Percentiles rank a stretch among this genome's conserved stretches.
phyloP scores from a whole-genome alignment of 2,113 vertebrate genomes.

The Chlorodrepanis virens region DNA sequence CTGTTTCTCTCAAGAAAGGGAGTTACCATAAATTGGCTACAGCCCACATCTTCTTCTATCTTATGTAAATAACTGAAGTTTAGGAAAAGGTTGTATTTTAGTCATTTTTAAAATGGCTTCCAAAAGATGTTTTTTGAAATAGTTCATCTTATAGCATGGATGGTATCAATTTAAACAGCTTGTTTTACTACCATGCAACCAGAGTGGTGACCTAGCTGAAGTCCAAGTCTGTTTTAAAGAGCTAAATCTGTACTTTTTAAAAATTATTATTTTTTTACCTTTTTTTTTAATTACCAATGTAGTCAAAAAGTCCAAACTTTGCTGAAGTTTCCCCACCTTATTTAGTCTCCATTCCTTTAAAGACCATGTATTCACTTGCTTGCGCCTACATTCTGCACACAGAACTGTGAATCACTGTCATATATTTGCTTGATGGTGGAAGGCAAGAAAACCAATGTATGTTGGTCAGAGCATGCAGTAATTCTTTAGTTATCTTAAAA shows the following conservation, averaged over 20 bases:
- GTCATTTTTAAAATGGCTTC: background rate
- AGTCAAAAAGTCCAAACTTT: background rate
- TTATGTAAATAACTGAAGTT: background rate
- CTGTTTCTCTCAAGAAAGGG: background rate
- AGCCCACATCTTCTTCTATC: background rate
- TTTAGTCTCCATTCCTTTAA: background rate
- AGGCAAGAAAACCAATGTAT: background rate
- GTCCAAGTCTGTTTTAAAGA: background rate
- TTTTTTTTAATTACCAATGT: background rate
- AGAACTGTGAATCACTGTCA: background rate
- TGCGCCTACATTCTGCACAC: background rate
- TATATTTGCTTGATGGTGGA: background rate
- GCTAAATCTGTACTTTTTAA: background rate
- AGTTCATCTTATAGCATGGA: accelerated
- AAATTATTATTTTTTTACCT: background rate
- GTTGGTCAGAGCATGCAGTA: background rate
- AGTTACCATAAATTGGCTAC: background rate
- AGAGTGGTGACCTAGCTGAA: background rate
- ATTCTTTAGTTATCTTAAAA: background rate
- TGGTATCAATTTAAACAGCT: background rate
- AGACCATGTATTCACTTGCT: background rate
- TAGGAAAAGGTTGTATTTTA: background rate
- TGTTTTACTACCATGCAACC: background rate
- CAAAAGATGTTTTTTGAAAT: background rate
- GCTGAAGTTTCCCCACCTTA: background rate